These are phyloP conservation scores for Cossypha niveicapilla DNA, from an alignment of 2,797 vertebrate species.

Conservation along the genomic window DNA sequence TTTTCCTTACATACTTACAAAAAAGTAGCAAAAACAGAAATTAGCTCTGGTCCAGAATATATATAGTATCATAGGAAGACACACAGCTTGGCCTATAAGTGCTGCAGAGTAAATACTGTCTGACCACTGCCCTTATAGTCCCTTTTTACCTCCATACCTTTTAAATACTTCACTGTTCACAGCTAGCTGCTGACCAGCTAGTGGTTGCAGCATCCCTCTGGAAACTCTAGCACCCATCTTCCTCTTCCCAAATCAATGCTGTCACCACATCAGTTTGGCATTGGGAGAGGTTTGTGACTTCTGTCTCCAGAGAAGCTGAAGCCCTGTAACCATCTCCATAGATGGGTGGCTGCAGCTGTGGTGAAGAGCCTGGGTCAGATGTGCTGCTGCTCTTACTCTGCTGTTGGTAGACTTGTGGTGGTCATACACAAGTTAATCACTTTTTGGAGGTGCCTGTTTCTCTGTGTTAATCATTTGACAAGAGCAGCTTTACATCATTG, in stretches of 20 bases:
- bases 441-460: neutral
- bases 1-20: neutral
- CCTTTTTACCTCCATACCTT: neutral
- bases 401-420: neutral
- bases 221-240: neutral
- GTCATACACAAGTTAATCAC: neutral
- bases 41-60: neutral
- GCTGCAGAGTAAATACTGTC: neutral
- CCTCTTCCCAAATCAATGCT: neutral
- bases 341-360: accelerated
- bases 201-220: neutral
- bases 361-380: neutral
- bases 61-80: neutral
- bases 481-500: neutral
- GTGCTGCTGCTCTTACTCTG: neutral
- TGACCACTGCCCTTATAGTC: neutral
- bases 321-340: neutral
- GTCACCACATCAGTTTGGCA: neutral
- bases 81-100: neutral
- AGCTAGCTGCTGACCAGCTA: neutral
- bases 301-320: neutral
- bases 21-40: neutral
- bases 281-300: neutral
- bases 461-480: neutral
- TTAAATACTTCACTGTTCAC: neutral